Base-by-base conservation (phyloP, 2,888 invertebrate genomes). In the Trissonchulus sp. region DNA sequence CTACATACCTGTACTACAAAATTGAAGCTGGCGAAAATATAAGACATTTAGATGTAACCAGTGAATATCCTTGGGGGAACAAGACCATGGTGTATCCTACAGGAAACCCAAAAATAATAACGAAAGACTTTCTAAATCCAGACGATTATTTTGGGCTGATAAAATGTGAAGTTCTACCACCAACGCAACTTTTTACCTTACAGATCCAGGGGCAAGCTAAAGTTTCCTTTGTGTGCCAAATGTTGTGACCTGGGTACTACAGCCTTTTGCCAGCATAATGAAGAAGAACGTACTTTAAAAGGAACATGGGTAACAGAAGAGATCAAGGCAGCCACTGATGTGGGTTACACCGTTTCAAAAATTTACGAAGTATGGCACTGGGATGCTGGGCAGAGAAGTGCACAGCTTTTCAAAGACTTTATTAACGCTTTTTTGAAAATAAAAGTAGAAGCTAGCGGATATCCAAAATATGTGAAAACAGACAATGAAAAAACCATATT, bases 41-140 rank as follows among this genome's bases (percentile, higher is more conserved):
- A 3, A 76, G 76, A 18, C 81, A 83, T 69, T 68, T 79, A 1
- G 80, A 82, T 37, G 79, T 82, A 31, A 79, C 78, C 0, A 77
- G 77, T 1, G 37, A 82, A n/a, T 83, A 83, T 73, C 81, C 82
- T 0, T 81, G 76, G 36, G 78, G 79, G 0, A 79, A 79, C 74
- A 82, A 81, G 38, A 78, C 78, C 68, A 73, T 77, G 3, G 34
- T 63, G 0, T 81, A 79, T 62, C 81, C 82, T 0, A 63, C 80
- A 0, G 31, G 28, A 23, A 60, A 63, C 38, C 75, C 75, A 38
- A 60, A 72, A 30, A 75, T 75, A 15, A 72, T 75, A 2, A 75
- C 75, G 2, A 72, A 75, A 30, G 48, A 75, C 35, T 75, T 75
- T 63, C 23, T 2, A 8, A 8, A 30, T 18, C 68, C 68, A 2